Conservation (phyloP, 1,140 invertebrate species). For the Hyles vespertilio region DNA sequence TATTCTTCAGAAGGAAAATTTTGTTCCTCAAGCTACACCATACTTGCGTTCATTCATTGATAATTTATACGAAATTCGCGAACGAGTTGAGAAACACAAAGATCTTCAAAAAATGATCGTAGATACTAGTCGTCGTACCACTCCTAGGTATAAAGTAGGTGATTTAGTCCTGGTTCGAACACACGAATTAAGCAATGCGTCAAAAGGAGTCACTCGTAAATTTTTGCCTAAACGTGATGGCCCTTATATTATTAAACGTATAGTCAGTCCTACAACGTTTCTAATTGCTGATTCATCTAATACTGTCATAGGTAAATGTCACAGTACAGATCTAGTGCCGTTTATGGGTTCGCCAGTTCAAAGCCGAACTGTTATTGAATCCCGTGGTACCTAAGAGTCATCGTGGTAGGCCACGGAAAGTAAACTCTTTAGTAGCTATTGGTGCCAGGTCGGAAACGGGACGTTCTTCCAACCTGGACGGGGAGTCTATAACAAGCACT, state of each 20-base stretch:
- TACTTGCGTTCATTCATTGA: conserved; percentile 10
- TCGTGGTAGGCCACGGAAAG: too few relatives aligned
- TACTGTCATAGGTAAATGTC: conserved; percentile 4
- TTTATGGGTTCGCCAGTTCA: too few relatives aligned
- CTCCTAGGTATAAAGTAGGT: conserved; percentile 6
- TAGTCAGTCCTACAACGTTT: conserved; percentile 14
- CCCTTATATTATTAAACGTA: conserved; percentile 1
- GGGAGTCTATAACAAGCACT: too few relatives aligned
- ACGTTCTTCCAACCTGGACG: too few relatives aligned
- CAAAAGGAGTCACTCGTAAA: conserved; percentile 1
- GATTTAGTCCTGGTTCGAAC: conserved; percentile 12
- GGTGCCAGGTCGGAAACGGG: too few relatives aligned
- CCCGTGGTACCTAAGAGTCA: too few relatives aligned
- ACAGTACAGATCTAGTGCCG: not conserved
- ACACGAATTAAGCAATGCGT: conserved; percentile 3
- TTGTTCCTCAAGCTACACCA: conserved; percentile 22
- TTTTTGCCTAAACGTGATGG: conserved; percentile 14
- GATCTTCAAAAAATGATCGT: conserved; percentile 7
- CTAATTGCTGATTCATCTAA: not conserved
- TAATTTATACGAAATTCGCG: conserved; percentile 3
- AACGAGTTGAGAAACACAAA: conserved; percentile 11
- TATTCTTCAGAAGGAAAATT: conserved; percentile 33
- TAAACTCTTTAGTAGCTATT: too few relatives aligned
- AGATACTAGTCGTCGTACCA: conserved; percentile 5
- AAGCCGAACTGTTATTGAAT: too few relatives aligned